Conservation (phyloP, 2,797 vertebrate genomes). For the Falco rusticolus region DNA sequence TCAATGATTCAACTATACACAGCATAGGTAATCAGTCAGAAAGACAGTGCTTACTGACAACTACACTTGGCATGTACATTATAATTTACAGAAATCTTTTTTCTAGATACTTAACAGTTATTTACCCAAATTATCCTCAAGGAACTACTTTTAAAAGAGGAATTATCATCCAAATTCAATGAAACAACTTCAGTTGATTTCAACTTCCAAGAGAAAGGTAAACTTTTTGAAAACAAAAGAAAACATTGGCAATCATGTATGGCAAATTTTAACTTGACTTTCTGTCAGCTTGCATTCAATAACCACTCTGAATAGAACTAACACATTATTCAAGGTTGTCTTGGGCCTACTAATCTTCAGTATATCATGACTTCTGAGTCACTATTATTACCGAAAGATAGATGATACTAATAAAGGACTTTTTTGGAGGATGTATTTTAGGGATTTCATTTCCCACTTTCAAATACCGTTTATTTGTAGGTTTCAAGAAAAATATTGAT, state of each 20-base stretch:
- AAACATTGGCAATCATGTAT: background rate
- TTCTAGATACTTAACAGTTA: background rate
- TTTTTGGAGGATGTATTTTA: background rate
- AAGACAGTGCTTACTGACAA: background rate
- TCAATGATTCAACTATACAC: background rate
- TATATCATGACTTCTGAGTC: constrained; percentile 27
- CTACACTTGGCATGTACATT: background rate
- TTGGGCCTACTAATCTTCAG: constrained; percentile 9
- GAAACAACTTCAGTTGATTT: background rate
- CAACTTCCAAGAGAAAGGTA: background rate
- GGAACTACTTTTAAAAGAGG: background rate
- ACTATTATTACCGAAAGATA: constrained; percentile 27
- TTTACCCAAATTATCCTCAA: background rate
- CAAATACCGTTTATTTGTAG: background rate
- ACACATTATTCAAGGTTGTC: constrained; percentile 36
- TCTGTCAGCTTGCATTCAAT: background rate
- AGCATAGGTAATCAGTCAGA: background rate
- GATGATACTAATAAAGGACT: constrained; percentile 24
- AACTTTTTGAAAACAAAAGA: background rate
- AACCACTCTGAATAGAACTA: background rate
- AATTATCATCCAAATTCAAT: background rate
- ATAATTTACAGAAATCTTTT: background rate
- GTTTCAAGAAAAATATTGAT: constrained; percentile 39
- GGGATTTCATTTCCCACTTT: constrained; percentile 10
- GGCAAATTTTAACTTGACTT: constrained; percentile 5